Percentiles rank a stretch among this genome's conserved stretches.
phyloP scores from a whole-genome alignment of 1,140 invertebrate species.

The Sipha flava region DNA sequence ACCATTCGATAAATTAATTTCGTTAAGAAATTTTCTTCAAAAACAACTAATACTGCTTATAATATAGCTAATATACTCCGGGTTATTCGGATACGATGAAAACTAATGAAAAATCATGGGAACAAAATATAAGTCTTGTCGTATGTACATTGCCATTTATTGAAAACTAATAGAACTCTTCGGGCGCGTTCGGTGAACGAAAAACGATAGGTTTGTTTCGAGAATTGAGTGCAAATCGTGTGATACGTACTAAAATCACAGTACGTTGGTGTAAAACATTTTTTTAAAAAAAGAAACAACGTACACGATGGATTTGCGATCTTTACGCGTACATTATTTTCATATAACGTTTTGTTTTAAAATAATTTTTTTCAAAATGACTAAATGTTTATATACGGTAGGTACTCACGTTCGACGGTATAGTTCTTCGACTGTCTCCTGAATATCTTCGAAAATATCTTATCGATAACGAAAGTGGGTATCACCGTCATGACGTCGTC shows the following conservation, averaged over 20 bases:
- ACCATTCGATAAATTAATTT: neutral
- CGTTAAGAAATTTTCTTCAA: neutral
- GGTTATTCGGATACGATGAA: neutral
- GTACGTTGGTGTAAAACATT: too few species aligned
- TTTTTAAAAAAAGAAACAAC: too few species aligned
- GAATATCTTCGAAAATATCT: conserved; percentile 24
- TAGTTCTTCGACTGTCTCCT: conserved; percentile 22
- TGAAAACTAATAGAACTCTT: too few species aligned
- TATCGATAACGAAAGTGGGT: conserved; percentile 13
- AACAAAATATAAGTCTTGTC: neutral
- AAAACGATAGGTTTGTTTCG: neutral
- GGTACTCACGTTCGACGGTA: conserved; percentile 23
- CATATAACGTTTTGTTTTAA: too few species aligned
- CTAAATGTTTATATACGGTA: too few species aligned
- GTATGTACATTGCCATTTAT: too few species aligned
- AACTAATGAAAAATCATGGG: neutral
- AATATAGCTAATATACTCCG: too few species aligned
- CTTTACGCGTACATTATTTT: neutral
- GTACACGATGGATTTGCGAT: too few species aligned
- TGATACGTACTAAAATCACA: neutral
- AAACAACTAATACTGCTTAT: too few species aligned
- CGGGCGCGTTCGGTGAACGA: too few species aligned
- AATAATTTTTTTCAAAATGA: too few species aligned
- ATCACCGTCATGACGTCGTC: neutral
- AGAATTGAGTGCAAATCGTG: neutral